A percentile compares a stretch with the other conserved stretches of the same genome.
Conservation (phyloP, 2,888 invertebrate genomes). For the Galerucella nymphaeae region DNA sequence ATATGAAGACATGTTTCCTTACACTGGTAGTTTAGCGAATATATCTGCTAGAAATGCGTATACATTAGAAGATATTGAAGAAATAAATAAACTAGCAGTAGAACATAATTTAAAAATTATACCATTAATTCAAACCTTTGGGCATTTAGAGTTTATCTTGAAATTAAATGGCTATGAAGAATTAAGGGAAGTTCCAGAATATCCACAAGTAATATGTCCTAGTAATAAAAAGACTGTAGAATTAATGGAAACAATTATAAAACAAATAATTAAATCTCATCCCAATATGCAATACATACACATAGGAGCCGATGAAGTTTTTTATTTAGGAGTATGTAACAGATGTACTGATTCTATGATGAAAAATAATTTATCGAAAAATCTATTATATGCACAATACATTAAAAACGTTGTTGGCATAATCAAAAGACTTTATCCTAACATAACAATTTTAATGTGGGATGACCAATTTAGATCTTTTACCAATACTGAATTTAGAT, state of each 20-base stretch:
- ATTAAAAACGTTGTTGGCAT: constrained; percentile 68
- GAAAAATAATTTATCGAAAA: constrained; percentile 65
- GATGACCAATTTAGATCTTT: constrained; percentile 82
- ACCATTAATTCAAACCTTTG: constrained; percentile 87
- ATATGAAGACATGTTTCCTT: constrained; percentile 92
- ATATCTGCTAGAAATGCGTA: constrained; percentile 76
- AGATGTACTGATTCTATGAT: constrained; percentile 66
- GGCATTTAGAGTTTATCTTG: constrained; percentile 84
- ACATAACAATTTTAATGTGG: constrained; percentile 78
- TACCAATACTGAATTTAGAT: constrained; percentile 64
- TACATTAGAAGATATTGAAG: constrained; percentile 66
- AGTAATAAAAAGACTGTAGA: constrained; percentile 69
- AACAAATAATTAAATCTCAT: constrained; percentile 74
- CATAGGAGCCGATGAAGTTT: constrained; percentile 88
- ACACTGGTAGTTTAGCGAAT: constrained; percentile 69
- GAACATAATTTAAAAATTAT: constrained; percentile 75
- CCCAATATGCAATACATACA: constrained; percentile 70
- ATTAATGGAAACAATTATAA: constrained; percentile 75
- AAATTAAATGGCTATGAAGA: constrained; percentile 76
- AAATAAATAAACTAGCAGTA: constrained; percentile 68
- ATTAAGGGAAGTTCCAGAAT: constrained; percentile 73
- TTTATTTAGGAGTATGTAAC: constrained; percentile 72
- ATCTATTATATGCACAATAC: constrained; percentile 73
- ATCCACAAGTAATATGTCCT: constrained; percentile 78
- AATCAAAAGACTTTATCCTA: constrained; percentile 66